Base-by-base conservation (phyloP, 2,888 invertebrate genomes). In the Zygaena filipendulae region DNA sequence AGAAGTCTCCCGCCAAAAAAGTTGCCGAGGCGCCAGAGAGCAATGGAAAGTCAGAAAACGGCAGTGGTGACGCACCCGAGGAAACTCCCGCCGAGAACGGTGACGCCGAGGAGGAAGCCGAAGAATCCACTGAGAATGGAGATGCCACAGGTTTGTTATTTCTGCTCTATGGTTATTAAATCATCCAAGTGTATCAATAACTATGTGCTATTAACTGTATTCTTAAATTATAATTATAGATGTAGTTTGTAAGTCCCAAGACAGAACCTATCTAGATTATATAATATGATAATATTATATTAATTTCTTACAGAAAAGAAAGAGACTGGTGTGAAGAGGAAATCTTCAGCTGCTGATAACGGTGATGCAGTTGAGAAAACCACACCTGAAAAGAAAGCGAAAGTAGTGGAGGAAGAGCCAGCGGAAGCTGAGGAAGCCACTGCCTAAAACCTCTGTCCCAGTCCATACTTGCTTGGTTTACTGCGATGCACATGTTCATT, bases 361-460 rank as follows among this genome's bases (percentile, higher is more conserved):
- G 84, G 79, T 27, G 84, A 83, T 25, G 69, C 71, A 6, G 59
- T 72, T 11, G 87, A 87, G 39, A 87, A 84, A 43, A 83, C 81
- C 24, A 84, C 86, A 34, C 87, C 88, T 5, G 88, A 88, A 53
- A 89, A 89, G 68, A 89, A 89, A 52, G 84, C 86, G 40, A 89
- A 87, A 71, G 74, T 87, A 30, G 84, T 82, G 8, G 87, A 87
- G 25, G 84, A 84, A 38, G 59, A 69, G 2, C 63, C 81, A 5
- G 82, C 82, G 8, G 86, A 86, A 47, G 83, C 81, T 13, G 82
- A 83, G 33, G 82, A 84, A 50, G 82, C 81, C 28, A 77, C 82
- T 34, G 84, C 85, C 59, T 85, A 84, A 81, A 43, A 38, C 27
- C 39, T 32, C 41, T 31, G 35, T 33, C 38, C 43, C 33, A 35